Evolutionary conservation across 2,888 invertebrate species (phyloP).

Genomic region (Sinotaia quadrata): DNA sequence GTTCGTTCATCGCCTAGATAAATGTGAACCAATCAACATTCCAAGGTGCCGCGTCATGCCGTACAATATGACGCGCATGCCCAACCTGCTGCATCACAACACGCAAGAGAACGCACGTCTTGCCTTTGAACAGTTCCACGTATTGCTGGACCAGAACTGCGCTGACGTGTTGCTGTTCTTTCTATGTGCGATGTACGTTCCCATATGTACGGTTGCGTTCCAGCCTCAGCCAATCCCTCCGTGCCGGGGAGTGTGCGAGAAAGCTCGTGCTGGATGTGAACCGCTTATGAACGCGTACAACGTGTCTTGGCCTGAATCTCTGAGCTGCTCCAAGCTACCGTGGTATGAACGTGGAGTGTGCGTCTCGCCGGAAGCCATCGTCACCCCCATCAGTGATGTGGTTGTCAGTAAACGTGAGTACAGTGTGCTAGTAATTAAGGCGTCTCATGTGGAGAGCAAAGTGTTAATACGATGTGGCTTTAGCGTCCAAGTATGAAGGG

Average conservation of each 20-base stretch:
- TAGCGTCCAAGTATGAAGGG: no score
- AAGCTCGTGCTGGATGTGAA: slow-evolving; percentile 60
- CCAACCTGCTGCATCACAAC: slow-evolving; percentile 65
- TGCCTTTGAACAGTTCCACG: slow-evolving; percentile 61
- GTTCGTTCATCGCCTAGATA: slow-evolving; percentile 44
- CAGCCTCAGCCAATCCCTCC: slow-evolving; percentile 64
- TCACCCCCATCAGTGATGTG: slow-evolving; percentile 44
- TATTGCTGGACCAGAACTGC: slow-evolving; percentile 60
- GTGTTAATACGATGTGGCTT: no score
- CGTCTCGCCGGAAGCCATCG: slow-evolving; percentile 63
- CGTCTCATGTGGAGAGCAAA: no score
- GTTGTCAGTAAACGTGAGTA: slow-evolving; percentile 15
- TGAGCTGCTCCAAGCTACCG: slow-evolving; percentile 61
- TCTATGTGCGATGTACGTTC: slow-evolving; percentile 66
- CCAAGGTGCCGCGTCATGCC: slow-evolving; percentile 65
- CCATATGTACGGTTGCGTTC: slow-evolving; percentile 64
- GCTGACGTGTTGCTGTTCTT: slow-evolving; percentile 63
- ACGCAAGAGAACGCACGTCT: slow-evolving; percentile 64
- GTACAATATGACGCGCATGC: slow-evolving; percentile 68
- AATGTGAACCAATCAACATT: slow-evolving; percentile 64
- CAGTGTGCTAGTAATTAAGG: no score
- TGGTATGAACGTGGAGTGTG: slow-evolving; percentile 64
- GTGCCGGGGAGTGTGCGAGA: slow-evolving; percentile 63
- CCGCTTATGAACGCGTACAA: slow-evolving; percentile 62
- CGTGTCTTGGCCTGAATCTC: slow-evolving; percentile 62